Evolutionary conservation across 2,113 vertebrate species (phyloP).

Genomic region (Sitta europaea): DNA sequence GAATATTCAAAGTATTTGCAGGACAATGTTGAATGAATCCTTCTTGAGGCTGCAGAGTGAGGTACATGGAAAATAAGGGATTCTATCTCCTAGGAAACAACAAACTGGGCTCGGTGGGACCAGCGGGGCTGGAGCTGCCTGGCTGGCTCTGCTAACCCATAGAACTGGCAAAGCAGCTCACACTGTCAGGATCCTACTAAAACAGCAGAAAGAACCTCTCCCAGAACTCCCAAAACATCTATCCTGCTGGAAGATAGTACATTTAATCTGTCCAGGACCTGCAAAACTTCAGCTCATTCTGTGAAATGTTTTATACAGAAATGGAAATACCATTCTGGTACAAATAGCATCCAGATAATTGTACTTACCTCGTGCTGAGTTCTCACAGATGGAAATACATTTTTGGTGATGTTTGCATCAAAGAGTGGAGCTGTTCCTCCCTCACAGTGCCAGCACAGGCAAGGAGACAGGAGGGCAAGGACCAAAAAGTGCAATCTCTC

Average conservation of each 20-base stretch:
- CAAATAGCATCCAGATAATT: not conserved
- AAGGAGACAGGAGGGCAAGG: not conserved
- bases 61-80: not conserved
- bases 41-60: not conserved
- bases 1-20: not conserved
- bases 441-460: not conserved
- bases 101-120: not conserved
- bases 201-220: not conserved
- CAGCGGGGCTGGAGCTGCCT: not conserved
- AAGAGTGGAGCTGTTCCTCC: not conserved
- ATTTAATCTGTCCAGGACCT: not conserved
- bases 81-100: not conserved
- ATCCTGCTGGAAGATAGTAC: not conserved
- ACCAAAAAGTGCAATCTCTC: not conserved
- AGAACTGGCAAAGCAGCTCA: not conserved
- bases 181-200: not conserved
- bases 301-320: not conserved
- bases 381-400: fast-evolving
- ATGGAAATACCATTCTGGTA: not conserved
- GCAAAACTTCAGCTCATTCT: fast-evolving
- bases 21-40: not conserved
- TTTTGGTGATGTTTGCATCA: not conserved
- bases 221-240: not conserved
- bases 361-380: not conserved
- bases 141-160: not conserved